These are phyloP conservation scores for Nowickia ferox DNA, from an alignment of 2,888 invertebrate species.

Conservation along the genomic window DNA sequence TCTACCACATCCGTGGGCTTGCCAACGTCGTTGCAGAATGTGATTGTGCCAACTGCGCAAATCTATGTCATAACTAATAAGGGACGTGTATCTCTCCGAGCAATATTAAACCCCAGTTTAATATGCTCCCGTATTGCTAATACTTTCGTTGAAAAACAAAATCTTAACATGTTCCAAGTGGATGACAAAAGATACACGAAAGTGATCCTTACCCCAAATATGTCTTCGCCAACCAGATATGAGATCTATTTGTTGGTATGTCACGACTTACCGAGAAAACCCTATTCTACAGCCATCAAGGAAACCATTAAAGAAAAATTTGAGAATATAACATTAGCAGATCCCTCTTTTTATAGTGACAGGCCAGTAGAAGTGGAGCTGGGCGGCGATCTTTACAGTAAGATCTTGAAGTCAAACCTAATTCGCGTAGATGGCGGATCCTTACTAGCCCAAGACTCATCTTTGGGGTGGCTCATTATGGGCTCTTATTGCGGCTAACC, in stretches of 20 bases:
- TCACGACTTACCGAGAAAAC: neutral
- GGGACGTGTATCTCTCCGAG: neutral
- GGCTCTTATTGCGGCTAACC: neutral
- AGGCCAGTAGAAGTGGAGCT: neutral
- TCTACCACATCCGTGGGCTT: neutral
- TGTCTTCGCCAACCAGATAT: neutral
- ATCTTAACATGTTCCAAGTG: neutral
- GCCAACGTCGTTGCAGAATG: neutral
- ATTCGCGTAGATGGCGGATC: neutral
- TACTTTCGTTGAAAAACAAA: neutral
- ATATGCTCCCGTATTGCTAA: too few relatives aligned
- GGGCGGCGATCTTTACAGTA: neutral
- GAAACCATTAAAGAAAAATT: neutral
- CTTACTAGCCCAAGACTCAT: conserved; percentile 2
- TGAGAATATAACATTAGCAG: neutral
- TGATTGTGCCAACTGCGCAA: neutral
- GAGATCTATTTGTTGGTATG: neutral
- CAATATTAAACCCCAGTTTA: neutral
- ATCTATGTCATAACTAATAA: neutral
- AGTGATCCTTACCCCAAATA: neutral
- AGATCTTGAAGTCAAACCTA: neutral
- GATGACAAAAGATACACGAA: neutral
- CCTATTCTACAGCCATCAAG: neutral
- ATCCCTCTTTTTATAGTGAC: neutral
- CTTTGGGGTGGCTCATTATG: neutral